Conservation (phyloP, 2,797 vertebrate genomes). For the Rhabdophis nuchalis region DNA sequence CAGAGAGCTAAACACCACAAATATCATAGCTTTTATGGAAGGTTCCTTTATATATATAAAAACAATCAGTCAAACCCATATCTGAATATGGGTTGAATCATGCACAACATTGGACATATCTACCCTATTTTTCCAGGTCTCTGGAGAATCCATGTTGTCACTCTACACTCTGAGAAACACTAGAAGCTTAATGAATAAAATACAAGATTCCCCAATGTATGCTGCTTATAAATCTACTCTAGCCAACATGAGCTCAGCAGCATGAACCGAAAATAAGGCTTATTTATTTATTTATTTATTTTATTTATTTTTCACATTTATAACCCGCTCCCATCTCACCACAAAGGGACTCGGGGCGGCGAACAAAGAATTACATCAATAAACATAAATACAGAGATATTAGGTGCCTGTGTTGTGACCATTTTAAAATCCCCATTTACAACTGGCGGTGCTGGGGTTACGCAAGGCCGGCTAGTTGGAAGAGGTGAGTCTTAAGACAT, state of each 20-base stretch:
- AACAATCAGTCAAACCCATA: neutral
- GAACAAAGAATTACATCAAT: too few relatives aligned
- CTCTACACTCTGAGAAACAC: neutral
- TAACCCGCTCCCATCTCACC: too few relatives aligned
- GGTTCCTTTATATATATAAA: neutral
- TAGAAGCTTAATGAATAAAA: slow-evolving; percentile 22
- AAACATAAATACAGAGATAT: too few relatives aligned
- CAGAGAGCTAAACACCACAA: neutral
- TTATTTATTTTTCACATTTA: too few relatives aligned
- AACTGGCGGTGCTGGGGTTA: too few relatives aligned
- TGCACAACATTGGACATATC: neutral
- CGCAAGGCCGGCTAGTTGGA: too few relatives aligned
- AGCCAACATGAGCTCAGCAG: neutral
- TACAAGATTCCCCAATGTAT: neutral
- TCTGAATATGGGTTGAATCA: neutral
- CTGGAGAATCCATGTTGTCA: neutral
- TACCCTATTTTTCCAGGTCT: neutral
- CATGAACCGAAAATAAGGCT: neutral
- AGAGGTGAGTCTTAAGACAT: too few relatives aligned
- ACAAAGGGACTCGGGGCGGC: too few relatives aligned
- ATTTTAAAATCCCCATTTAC: too few relatives aligned
- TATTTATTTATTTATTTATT: too few relatives aligned
- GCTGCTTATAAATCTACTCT: neutral
- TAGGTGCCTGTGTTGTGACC: too few relatives aligned
- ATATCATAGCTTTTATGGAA: neutral